A percentile compares a stretch with the other conserved stretches of the same genome.
phyloP scores from a whole-genome alignment of 2,797 vertebrate species.

The Anomalospiza imberbis region DNA sequence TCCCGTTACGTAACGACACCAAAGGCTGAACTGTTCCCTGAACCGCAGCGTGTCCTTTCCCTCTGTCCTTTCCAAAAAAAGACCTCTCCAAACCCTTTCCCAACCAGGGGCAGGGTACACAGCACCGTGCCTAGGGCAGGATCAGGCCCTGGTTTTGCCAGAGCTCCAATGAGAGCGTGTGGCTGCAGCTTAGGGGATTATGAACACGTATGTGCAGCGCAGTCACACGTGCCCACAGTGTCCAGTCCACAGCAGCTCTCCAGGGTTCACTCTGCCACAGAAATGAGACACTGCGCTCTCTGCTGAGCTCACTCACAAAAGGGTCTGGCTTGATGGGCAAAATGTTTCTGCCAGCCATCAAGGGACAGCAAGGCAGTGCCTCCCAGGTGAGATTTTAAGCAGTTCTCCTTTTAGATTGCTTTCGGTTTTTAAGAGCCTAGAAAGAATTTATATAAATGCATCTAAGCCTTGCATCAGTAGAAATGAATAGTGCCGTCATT shows the following conservation, averaged over 20 bases:
- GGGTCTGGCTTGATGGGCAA: neutral
- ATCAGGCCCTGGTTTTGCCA: constrained; percentile 8
- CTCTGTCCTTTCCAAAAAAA: neutral
- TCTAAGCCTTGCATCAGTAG: neutral
- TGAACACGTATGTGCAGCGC: neutral
- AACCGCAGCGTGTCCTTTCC: neutral
- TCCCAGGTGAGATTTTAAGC: constrained; percentile 51
- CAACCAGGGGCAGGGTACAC: accelerated
- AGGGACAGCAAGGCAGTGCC: neutral
- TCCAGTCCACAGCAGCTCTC: constrained; percentile 18
- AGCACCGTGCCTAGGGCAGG: neutral
- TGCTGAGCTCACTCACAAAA: neutral
- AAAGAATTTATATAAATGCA: neutral
- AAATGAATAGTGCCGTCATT: neutral
- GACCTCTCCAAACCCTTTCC: neutral
- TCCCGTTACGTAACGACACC: neutral
- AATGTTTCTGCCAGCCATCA: constrained; percentile 1
- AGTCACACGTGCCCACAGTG: constrained; percentile 85
- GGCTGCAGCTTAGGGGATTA: constrained; percentile 30
- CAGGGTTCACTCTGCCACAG: neutral
- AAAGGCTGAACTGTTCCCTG: neutral
- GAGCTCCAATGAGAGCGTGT: constrained; percentile 49
- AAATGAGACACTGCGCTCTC: neutral
- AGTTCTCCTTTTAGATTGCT: neutral
- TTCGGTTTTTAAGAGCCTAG: neutral